Evolutionary conservation across 1,140 invertebrate genomes (phyloP).

Genomic region (Drosophila carrolli): DNA sequence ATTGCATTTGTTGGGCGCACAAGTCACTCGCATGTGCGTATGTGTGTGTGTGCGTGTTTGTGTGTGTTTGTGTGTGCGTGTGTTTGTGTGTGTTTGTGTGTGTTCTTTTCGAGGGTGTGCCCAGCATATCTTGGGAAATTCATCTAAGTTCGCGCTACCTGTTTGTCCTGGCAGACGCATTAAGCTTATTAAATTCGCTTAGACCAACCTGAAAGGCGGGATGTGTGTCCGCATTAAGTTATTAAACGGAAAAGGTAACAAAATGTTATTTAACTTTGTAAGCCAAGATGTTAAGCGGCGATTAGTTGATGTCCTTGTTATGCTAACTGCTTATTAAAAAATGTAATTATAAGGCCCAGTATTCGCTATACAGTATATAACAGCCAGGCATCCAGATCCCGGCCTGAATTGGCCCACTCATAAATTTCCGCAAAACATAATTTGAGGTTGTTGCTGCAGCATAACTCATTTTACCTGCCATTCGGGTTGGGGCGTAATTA

Average conservation of each 20-base stretch:
- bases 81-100: conserved; percentile 59
- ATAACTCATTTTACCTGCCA: conserved; percentile 79
- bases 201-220: conserved; percentile 32
- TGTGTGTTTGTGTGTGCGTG: conserved; percentile 53
- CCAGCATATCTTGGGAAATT: conserved; percentile 81
- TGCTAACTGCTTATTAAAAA: conserved; percentile 79
- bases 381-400: not conserved
- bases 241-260: conserved; percentile 66
- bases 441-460: conserved; percentile 52
- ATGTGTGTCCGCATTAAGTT: conserved; percentile 67
- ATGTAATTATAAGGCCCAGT: conserved; percentile 55
- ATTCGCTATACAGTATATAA: not conserved
- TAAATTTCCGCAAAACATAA: conserved; percentile 72
- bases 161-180: conserved; percentile 63
- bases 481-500: conserved; percentile 51
- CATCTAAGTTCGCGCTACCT: conserved; percentile 67
- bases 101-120: conserved; percentile 65
- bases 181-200: conserved; percentile 79
- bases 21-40: conserved; percentile 45
- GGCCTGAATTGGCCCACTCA: conserved; percentile 38
- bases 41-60: conserved; percentile 26
- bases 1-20: conserved; percentile 76
- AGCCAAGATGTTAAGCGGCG: conserved; percentile 74
- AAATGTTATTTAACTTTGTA: conserved; percentile 57
- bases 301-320: conserved; percentile 68